phyloP scores from a whole-genome alignment of 37 sponge, comb jelly and placozoan species.

The Beroe ovata region DNA sequence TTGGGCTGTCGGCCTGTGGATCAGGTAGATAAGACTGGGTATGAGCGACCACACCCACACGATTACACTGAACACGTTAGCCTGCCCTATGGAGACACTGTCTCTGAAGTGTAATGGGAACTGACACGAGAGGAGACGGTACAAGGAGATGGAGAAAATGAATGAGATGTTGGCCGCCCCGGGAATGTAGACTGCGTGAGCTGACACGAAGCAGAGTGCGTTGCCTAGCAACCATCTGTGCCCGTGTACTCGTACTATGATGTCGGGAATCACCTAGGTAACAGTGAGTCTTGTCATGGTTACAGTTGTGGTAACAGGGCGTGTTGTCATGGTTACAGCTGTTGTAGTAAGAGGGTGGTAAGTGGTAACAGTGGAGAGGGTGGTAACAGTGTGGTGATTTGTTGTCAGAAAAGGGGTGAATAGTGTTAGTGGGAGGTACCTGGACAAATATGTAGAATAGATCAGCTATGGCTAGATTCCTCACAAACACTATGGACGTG shows the following conservation, averaged over 20 bases:
- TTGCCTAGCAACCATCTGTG: slow-evolving; percentile 28
- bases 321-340: too few relatives aligned
- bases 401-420: too few relatives aligned
- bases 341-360: too few relatives aligned
- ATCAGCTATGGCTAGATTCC: slow-evolving; percentile 58
- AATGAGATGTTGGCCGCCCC: slow-evolving; percentile 64
- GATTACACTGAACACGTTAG: slow-evolving; percentile 29
- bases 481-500: slow-evolving; percentile 54
- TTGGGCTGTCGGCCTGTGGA: not conserved
- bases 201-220: slow-evolving; percentile 26
- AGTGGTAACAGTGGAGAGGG: too few relatives aligned
- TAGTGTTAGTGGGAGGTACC: too few relatives aligned
- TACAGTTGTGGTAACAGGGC: too few relatives aligned
- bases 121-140: slow-evolving; percentile 60
- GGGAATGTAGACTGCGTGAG: slow-evolving; percentile 66
- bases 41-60: slow-evolving; percentile 50
- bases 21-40: slow-evolving; percentile 20
- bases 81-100: not conserved
- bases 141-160: slow-evolving; percentile 67
- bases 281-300: too few relatives aligned
- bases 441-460: slow-evolving; percentile 37
- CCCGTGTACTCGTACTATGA: not conserved
- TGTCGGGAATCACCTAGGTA: slow-evolving; percentile 40
- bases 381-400: too few relatives aligned
- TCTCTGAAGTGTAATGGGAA: slow-evolving; percentile 51